These are phyloP conservation scores for Mythimna lalbum DNA, from an alignment of 2,888 invertebrate genomes.

Conservation along the genomic window DNA sequence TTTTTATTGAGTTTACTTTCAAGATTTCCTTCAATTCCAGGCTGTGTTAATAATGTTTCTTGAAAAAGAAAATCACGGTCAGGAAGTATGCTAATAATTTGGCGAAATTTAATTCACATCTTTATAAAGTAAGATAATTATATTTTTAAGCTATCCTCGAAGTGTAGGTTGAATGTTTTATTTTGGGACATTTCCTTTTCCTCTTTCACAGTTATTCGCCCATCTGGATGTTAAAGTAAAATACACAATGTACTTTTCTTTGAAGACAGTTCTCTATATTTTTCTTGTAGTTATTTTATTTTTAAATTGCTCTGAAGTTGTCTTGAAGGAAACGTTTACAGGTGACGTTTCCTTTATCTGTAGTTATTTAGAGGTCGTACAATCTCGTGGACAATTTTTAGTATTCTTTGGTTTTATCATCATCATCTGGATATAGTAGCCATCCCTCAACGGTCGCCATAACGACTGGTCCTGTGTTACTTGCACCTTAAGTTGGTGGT, in stretches of 20 bases:
- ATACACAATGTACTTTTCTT: constrained; percentile 25
- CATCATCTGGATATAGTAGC: too few relatives aligned
- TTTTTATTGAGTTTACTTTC: neutral
- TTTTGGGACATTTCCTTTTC: constrained; percentile 13
- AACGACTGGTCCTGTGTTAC: too few relatives aligned
- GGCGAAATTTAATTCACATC: neutral
- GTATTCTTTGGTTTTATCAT: neutral
- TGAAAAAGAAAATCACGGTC: neutral
- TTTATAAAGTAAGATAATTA: neutral
- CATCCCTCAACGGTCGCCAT: too few relatives aligned
- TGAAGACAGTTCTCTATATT: constrained; percentile 18
- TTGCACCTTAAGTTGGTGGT: too few relatives aligned
- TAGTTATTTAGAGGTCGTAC: neutral
- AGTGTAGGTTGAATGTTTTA: constrained; percentile 12
- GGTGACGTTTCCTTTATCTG: constrained; percentile 1
- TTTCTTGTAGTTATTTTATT: constrained; percentile 17
- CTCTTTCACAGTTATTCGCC: neutral
- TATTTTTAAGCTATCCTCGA: neutral
- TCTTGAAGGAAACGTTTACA: too few relatives aligned
- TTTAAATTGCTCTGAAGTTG: constrained; percentile 22
- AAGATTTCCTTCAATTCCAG: neutral
- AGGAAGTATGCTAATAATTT: neutral
- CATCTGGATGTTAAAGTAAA: constrained; percentile 34
- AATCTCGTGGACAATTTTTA: neutral
- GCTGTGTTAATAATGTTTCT: neutral